Base-by-base conservation (phyloP, 2,797 vertebrate species). In the Paedocypris micromegethes region DNA sequence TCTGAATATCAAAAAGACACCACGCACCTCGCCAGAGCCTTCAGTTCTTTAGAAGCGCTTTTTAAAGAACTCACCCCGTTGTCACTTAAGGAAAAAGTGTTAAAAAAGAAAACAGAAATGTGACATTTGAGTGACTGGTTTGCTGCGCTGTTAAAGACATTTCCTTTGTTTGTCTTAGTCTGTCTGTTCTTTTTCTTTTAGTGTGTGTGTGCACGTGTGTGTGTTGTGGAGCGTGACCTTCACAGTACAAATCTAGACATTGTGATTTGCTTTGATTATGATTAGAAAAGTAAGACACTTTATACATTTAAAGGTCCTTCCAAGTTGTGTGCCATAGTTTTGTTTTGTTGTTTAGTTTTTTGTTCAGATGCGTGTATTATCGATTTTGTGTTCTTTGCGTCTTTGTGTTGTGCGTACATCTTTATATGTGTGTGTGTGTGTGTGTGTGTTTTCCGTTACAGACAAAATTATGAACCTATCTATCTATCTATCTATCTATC, bases 1-100 rank as follows among this genome's bases (percentile, higher is more conserved):
- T 83, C 84, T 87, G 86, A 86, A 87, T 87, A 89, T 89, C 84
- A 90, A 88, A 88, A 88, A 87, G 74, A 66, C 83, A 73, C 78
- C 78, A 79, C 70, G 78, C 85, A 88, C 86, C 84, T 87, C 87
- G 76, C 75, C 75, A 70, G 74, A 55, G 81, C 77, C 78, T 78
- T 82, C 81, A 77, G 76, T 80, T 83, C 83, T 83, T 81, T 81
- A 78, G 75, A 54, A 50, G 77, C 71, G 78, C 72, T 61, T 53
- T 72, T 73, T 71, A 74, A 83, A 84, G 68, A 79, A 81, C 79
- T 84, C 76, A 46, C 76, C 73, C 80, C 58, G 76, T 85, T 83
- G 80, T 86, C 84, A 81, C 80, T 80, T 72, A 71, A 40, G 46
- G 66, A 79, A 77, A 64, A 72, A 63, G 7, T 64, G 71, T 58